phyloP scores from a whole-genome alignment of 2,113 vertebrate genomes.

The Etheostoma cragini region DNA sequence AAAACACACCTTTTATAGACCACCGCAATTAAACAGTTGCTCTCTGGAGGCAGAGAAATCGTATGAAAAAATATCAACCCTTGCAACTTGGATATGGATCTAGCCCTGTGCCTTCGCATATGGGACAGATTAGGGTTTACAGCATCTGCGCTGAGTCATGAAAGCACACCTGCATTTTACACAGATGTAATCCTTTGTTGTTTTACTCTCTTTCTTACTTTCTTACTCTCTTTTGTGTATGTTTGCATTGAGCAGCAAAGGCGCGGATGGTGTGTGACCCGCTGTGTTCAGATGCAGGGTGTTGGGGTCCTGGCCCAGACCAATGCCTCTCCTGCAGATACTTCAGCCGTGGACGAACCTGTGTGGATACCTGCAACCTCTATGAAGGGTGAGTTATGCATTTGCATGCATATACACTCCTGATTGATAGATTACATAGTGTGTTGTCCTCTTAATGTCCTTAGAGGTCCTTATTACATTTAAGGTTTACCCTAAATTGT shows the following conservation, averaged over 20 bases:
- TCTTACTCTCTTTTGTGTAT: conserved; percentile 7
- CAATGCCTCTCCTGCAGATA: conserved; percentile 94
- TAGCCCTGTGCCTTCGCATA: conserved; percentile 25
- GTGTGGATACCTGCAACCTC: conserved; percentile 93
- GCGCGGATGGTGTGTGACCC: conserved; percentile 93
- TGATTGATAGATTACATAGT: background rate
- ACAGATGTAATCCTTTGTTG: background rate
- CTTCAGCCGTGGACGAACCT: conserved; percentile 92
- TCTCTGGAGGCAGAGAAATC: conserved; percentile 17
- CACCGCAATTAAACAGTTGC: conserved; percentile 34
- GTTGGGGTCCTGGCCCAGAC: conserved; percentile 95
- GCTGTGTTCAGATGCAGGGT: conserved; percentile 93
- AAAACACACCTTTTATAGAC: conserved; percentile 44
- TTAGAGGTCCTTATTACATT: background rate
- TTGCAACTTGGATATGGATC: conserved; percentile 22
- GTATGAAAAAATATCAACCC: conserved; percentile 28
- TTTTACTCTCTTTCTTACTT: background rate
- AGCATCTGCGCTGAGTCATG: conserved; percentile 16
- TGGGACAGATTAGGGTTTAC: conserved; percentile 15
- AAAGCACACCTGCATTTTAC: background rate
- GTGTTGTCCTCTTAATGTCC: background rate
- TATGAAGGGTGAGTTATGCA: conserved; percentile 90
- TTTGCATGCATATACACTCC: background rate
- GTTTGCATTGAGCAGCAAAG: conserved; percentile 84
- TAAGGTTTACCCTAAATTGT: background rate